These are phyloP conservation scores for Hipparchia sbordonii DNA, from an alignment of 2,888 invertebrate species.

Conservation along the genomic window DNA sequence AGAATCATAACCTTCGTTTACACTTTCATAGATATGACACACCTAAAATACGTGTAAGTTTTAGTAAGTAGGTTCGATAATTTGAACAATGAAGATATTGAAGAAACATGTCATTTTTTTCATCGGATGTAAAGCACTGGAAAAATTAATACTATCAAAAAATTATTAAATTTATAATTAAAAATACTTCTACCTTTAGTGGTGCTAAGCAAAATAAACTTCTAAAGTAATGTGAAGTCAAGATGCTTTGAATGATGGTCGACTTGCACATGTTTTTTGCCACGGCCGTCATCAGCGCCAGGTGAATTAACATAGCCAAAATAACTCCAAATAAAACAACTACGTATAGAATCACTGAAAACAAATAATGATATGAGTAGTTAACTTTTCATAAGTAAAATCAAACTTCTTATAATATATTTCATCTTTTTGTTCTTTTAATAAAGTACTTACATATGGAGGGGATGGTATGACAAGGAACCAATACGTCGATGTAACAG, in stretches of 20 bases:
- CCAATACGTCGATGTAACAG: slow-evolving; percentile 63
- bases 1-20: slow-evolving; percentile 63
- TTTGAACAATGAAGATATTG: neutral
- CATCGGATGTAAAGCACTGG: neutral
- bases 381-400: too few species aligned
- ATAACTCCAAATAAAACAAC: slow-evolving; percentile 60
- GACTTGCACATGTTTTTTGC: slow-evolving; percentile 56
- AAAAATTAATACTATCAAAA: neutral
- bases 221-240: slow-evolving; percentile 56
- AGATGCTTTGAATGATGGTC: slow-evolving; percentile 50
- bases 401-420: neutral
- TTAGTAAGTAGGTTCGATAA: neutral
- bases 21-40: slow-evolving; percentile 52
- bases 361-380: slow-evolving; percentile 14
- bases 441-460: slow-evolving; percentile 61
- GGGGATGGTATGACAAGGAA: slow-evolving; percentile 66
- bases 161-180: neutral
- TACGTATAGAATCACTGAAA: slow-evolving; percentile 68
- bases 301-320: slow-evolving; percentile 60
- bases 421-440: neutral
- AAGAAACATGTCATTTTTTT: neutral
- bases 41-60: slow-evolving; percentile 42
- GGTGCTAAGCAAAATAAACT: slow-evolving; percentile 60
- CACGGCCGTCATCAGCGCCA: slow-evolving; percentile 55
- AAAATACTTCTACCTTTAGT: slow-evolving; percentile 55